phyloP scores from a whole-genome alignment of 2,888 invertebrate species.

The Cactoblastis cactorum region DNA sequence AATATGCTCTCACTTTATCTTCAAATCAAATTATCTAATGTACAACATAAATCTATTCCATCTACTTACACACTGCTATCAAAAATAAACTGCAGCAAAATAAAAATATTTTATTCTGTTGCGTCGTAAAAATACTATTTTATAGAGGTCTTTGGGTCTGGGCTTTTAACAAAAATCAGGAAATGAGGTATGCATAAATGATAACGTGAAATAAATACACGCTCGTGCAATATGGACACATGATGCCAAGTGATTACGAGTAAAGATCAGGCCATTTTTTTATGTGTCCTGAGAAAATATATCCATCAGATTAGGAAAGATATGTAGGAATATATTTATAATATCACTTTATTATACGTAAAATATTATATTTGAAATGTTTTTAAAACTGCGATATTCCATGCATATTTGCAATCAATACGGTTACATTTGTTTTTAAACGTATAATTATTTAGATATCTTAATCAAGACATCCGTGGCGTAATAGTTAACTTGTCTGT shows the following conservation, averaged over 20 bases:
- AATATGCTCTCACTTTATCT: too few species aligned
- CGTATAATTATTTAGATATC: too few species aligned
- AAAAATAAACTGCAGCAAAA: not conserved
- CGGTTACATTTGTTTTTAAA: too few species aligned
- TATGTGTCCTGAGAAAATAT: slow-evolving; percentile 25
- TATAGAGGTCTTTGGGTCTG: slow-evolving; percentile 1
- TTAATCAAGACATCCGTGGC: too few species aligned
- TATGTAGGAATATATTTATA: slow-evolving; percentile 27
- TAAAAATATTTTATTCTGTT: not conserved
- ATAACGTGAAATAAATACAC: slow-evolving; percentile 34
- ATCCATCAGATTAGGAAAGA: slow-evolving; percentile 29
- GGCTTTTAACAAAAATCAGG: slow-evolving; percentile 22
- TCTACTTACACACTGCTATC: not conserved
- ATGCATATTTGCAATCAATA: too few species aligned
- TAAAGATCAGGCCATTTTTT: slow-evolving; percentile 14
- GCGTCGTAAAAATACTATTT: slow-evolving; percentile 2
- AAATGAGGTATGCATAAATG: slow-evolving; percentile 49
- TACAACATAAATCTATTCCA: too few species aligned
- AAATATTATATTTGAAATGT: slow-evolving; percentile 29
- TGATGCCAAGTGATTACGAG: slow-evolving; percentile 3
- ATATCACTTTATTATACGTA: slow-evolving; percentile 28
- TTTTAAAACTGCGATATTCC: too few species aligned
- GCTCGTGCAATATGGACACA: not conserved
- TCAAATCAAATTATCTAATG: too few species aligned
- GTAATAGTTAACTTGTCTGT: too few species aligned